Base-by-base conservation (phyloP, 2,888 invertebrate genomes). In the Cremastobaeus sp. region DNA sequence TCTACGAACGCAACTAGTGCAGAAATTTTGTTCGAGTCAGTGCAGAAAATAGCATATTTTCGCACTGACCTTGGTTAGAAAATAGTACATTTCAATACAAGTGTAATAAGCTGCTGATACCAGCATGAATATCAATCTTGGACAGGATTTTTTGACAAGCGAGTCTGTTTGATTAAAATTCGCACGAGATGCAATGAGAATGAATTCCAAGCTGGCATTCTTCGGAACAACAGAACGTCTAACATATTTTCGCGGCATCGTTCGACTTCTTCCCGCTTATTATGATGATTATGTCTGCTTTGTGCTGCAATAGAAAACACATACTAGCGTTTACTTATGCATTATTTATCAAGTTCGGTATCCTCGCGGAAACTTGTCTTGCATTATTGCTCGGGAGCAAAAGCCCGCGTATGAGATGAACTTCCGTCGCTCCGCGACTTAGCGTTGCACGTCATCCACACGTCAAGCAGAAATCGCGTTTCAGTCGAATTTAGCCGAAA, bases 401-500 rank as follows among this genome's bases (percentile, higher is more conserved):
- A 52, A 37, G 52, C 52, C 12, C 20, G 21, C 3, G 11, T 15
- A 43, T 55, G 41, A 20, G 28, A 55, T 47, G 48, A 37, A 60
- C 48, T 48, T 60, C 60, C 48, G 15, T 48, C n/a, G 12, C 48
- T 48, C 21, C 30, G 18, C 57, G 45, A 45, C 59, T 59, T 37
- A 18, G 34, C 45, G 37, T 47, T 55, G 30, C 43, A 32, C 55
- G 55, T 55, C 55, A 55, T 32, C 28, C 55, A 55, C 55, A 34
- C 55, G 43, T 55, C 55, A 43, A 32, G 34, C 15, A 30, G 21
- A 57, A 57, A 57, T 45, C 35, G 34, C 45, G 15, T 57, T 57
- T 57, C 57, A 45, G 11, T 30, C 55, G 35, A 57, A 45, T 57
- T 57, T 45, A 4, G 25, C 15, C 57, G 35, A 57, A 57, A 57